Evolutionary conservation across 1,140 invertebrate species (phyloP), one percentile per base, ranked within the genome.

Genomic region (Armadillidium nasatum): DNA sequence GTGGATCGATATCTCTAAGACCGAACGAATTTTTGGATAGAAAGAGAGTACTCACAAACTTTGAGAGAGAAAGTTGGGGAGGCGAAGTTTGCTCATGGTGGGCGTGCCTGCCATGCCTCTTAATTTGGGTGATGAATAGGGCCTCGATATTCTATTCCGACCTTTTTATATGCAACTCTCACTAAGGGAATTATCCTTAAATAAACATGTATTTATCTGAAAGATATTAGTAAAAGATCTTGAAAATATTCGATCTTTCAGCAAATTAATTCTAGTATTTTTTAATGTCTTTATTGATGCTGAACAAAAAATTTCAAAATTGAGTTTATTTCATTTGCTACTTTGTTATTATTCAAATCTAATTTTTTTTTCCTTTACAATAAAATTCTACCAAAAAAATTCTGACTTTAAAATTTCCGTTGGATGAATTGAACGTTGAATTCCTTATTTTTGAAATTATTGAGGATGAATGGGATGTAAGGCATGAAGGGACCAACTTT

Each of bases 1-100:
- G 33, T 60, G 11, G 50, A 60, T 60, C 50, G 50, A 60, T 60
- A 60, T 60, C 19, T 13, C 50, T 60, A 60, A 60, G 50, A 60
- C 50, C 50, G 11, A 60, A 60, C 50, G 50, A 60, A 33, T 60
- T 60, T 60, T 60, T 60, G 50, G 50, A 60, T 71, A 21, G 13
- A 44, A 71, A 71, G 43, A 71, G 43, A 71, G 69, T 75, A 75
- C 73, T 75, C 73, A 75, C 73, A 75, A 44, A 45, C 76, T 73
- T 54, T 73, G 70, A 54, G 72, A 73, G 77, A 78, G 72, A 74
- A 72, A 73, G 50, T 54, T 73, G 44, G 60, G 44, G 45, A 60
- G 67, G 4, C 70, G 45, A 10, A 77, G 71, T 50, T 73, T 73
- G 60, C 69, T 68, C 71, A 72, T 77, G 76, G 66, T 73, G 71